These are phyloP conservation scores for Arvicanthis niloticus DNA, from an alignment of 2,113 vertebrate species.

Conservation along the genomic window DNA sequence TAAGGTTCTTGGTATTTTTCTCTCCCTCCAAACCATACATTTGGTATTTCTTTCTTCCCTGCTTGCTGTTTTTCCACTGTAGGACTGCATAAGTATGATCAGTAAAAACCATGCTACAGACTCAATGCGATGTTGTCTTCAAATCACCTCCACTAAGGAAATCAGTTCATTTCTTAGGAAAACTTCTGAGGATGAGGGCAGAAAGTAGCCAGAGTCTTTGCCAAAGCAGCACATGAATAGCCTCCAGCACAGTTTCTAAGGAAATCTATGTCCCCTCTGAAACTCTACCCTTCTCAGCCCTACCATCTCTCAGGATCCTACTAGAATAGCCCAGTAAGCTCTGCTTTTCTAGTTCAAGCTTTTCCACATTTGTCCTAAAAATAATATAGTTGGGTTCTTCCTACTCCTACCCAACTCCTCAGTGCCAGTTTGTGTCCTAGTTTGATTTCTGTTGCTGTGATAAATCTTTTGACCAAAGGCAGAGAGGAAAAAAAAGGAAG, in stretches of 20 bases:
- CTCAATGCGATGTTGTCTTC: background rate
- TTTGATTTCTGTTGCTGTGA: background rate
- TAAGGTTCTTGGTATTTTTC: background rate
- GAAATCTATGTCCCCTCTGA: background rate
- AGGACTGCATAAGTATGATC: background rate
- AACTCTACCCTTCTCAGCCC: background rate
- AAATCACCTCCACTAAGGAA: background rate
- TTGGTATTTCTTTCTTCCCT: background rate
- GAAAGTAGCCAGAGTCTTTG: background rate
- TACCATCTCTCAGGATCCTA: background rate
- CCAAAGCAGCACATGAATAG: no score
- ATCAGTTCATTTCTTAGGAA: background rate
- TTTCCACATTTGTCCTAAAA: background rate
- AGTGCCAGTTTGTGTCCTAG: background rate
- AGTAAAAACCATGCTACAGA: background rate
- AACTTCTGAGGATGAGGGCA: background rate
- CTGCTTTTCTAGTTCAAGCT: background rate
- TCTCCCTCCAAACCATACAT: background rate
- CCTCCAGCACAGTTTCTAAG: background rate
- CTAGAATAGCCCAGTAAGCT: background rate
- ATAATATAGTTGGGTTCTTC: background rate
- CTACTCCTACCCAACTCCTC: background rate
- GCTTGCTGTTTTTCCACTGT: background rate
- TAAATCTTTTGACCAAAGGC: background rate
- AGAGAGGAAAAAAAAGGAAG: background rate